These are phyloP conservation scores for Chromobotia macracanthus DNA, from an alignment of 2,797 vertebrate species.

Conservation along the genomic window DNA sequence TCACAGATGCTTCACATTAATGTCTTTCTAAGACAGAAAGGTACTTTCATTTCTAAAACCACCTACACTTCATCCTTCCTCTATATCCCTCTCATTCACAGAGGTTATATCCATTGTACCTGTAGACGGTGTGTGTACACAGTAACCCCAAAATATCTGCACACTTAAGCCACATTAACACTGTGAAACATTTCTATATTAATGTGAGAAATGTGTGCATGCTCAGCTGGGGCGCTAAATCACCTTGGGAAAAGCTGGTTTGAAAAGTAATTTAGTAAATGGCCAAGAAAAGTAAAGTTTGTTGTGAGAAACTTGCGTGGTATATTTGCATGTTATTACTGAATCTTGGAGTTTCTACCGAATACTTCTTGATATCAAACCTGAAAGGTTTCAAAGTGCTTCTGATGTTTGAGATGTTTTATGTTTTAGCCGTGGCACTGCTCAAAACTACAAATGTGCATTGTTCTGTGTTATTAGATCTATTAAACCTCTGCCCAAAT, in stretches of 20 bases:
- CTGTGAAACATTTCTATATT: too few species aligned
- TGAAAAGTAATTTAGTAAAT: too few species aligned
- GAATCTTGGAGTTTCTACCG: background rate
- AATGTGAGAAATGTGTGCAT: too few species aligned
- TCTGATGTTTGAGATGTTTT: background rate
- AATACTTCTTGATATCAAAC: background rate
- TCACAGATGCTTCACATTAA: constrained; percentile 75
- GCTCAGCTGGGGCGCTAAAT: too few species aligned
- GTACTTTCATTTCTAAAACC: constrained; percentile 50
- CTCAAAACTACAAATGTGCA: background rate
- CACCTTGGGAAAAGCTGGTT: too few species aligned
- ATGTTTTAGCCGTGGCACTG: background rate
- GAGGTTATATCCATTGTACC: background rate
- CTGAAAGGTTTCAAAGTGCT: background rate
- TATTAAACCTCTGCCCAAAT: background rate
- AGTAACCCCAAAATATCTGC: too few species aligned
- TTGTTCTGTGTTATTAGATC: background rate
- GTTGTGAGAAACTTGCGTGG: too few species aligned
- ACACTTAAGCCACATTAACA: too few species aligned
- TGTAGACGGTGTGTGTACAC: background rate
- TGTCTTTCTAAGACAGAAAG: constrained; percentile 61
- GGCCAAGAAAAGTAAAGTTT: too few species aligned
- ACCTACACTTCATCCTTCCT: constrained; percentile 29
- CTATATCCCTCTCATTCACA: background rate
- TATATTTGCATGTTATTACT: too few species aligned